Evolutionary conservation across 2,888 invertebrate genomes (phyloP), one percentile per base, ranked within the genome.

Genomic region (Drosophila kanekoi): DNA sequence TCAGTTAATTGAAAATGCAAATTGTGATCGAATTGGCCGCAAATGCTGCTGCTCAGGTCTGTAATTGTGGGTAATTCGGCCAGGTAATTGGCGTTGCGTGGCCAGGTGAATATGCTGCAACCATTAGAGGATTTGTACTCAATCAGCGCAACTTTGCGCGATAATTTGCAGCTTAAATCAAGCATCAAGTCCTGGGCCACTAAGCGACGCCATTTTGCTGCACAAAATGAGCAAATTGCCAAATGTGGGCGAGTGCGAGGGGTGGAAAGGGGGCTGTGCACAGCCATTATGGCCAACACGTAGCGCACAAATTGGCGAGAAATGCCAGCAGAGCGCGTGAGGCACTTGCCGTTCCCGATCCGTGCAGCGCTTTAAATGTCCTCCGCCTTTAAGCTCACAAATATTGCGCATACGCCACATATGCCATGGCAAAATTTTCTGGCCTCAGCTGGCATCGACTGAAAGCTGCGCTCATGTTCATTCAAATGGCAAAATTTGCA

Each of bases 1-100:
- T 49, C 66, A 47, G 74, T 81, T 89, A 89, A 85, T 85, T 89
- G 82, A 87, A 89, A 89, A 89, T 87, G 87, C 81, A 89, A 85
- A 85, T 85, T 75, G 58, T 68, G 69, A 60, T 59, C 62, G 67
- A 69, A 76, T 72, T 72, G 71, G 44, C 45, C 38, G 53, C 48
- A 16, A 13, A n/a, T 37, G 14, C 49, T 33, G 6, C 32, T 18
- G 8, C 20, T 28, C 9, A 9, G 54, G 38, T 35, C 11, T 62
- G 65, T 65, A 70, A 63, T 72, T 45, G 56, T 14, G 28, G 58
- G 63, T 52, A 63, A 67, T 78, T 51, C 58, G 56, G 43, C 23
- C 23, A 40, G 37, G 56, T 60, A 75, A 69, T 59, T 63, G 56
- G 14, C 56, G 54, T 23, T 33, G 33, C 59, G 57, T 51, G 53